A percentile compares a stretch with the other conserved stretches of the same genome.
Evolutionary conservation across 2,797 vertebrate species (phyloP).

Genomic region (Enteromius afrohamiltoni): DNA sequence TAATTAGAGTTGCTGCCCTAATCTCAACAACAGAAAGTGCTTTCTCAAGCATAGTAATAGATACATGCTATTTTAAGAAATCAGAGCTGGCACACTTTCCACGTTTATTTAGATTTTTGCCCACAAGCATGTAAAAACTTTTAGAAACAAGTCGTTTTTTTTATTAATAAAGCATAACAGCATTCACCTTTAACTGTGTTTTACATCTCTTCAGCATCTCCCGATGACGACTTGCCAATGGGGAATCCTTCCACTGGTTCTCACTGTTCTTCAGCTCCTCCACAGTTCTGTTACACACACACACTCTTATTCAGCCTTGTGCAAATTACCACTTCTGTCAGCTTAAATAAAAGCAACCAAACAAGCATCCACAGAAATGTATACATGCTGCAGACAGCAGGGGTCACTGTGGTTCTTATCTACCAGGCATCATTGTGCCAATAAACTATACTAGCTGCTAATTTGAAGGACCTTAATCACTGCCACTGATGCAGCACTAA

Average conservation of each 20-base stretch:
- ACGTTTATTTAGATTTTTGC: not conserved
- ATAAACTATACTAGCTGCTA: not conserved
- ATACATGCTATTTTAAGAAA: not conserved
- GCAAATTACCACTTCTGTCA: conserved; percentile 3
- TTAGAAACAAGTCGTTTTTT: not conserved
- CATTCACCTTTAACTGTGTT: conserved; percentile 93
- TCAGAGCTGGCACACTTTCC: not conserved
- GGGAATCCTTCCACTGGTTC: conserved; percentile 97
- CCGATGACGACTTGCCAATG: conserved; percentile 90
- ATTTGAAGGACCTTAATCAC: conserved; percentile 38
- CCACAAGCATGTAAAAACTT: not conserved
- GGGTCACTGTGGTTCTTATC: conserved; percentile 37
- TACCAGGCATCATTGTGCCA: not conserved
- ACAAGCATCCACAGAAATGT: no score
- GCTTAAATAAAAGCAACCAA: not conserved
- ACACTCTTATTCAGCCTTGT: conserved; percentile 12
- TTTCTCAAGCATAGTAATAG: not conserved
- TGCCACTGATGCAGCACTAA: conserved; percentile 46
- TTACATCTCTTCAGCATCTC: conserved; percentile 99
- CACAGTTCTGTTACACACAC: conserved; percentile 84
- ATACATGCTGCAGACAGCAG: conserved; percentile 49
- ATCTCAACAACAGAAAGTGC: not conserved
- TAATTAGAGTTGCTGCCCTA: not conserved
- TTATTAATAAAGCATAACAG: not conserved
- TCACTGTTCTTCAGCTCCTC: conserved; percentile 98